Evolutionary conservation across 2,113 vertebrate genomes (phyloP).

Genomic region (Axis porcinus): DNA sequence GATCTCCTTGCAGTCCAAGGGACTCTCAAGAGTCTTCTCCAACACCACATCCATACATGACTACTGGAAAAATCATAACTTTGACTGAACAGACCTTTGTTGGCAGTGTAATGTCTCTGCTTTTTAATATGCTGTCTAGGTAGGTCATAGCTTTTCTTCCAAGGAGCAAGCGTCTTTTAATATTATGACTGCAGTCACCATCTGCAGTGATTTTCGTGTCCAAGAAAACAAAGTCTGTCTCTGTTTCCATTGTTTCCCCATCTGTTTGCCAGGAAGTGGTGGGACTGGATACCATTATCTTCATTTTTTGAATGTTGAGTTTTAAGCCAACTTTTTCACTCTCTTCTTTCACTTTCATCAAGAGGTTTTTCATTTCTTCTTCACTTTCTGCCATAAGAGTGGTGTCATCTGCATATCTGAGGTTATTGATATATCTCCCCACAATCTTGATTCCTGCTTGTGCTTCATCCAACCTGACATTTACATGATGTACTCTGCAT

Average conservation of each 20-base stretch:
- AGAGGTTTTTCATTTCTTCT: not conserved
- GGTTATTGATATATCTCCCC: accelerated
- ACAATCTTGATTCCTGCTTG: not conserved
- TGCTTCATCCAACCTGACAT: not conserved
- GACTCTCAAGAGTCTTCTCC: no score
- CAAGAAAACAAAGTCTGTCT: not conserved
- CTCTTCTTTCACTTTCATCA: not conserved
- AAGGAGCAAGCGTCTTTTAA: not conserved
- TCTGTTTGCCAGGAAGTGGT: not conserved
- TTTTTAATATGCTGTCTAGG: not conserved
- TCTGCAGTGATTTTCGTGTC: not conserved
- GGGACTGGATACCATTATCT: not conserved
- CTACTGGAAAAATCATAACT: not conserved
- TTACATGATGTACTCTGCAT: not conserved
- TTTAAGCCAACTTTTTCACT: not conserved
- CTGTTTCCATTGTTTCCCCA: not conserved
- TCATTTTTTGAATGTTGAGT: not conserved
- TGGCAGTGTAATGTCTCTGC: not conserved
- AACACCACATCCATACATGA: not conserved
- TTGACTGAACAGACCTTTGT: not conserved
- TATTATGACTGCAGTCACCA: not conserved
- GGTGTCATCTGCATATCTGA: not conserved
- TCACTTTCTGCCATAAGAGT: not conserved
- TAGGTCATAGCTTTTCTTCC: not conserved
- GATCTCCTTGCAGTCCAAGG: no score